Evolutionary conservation across 2,888 invertebrate genomes (phyloP).

Genomic region (Cerastis leucographa): DNA sequence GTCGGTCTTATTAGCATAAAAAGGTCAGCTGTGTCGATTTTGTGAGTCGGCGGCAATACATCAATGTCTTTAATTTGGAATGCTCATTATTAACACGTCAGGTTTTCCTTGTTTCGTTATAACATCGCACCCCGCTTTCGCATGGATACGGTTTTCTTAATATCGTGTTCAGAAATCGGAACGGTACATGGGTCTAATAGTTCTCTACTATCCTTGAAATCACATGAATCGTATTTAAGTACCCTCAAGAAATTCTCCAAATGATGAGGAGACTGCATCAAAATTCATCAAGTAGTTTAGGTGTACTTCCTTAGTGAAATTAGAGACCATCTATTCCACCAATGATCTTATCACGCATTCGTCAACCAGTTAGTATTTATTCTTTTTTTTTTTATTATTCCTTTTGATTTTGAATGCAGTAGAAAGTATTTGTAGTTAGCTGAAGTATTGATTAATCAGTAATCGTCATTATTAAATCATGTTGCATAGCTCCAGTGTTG

Average conservation of each 20-base stretch:
- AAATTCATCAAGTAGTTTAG: not conserved
- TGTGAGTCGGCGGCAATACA: conserved; percentile 10
- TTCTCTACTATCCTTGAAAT: not conserved
- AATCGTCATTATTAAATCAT: not conserved
- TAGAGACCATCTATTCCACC: not conserved
- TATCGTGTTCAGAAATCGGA: not conserved
- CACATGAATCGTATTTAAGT: too few species aligned
- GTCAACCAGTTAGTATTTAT: conserved; percentile 40
- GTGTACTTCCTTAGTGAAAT: too few species aligned
- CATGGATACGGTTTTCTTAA: not conserved
- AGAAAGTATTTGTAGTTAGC: conserved; percentile 30
- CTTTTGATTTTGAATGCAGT: not conserved
- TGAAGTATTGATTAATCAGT: not conserved
- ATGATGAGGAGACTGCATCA: not conserved
- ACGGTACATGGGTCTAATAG: not conserved
- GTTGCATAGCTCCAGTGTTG: not conserved
- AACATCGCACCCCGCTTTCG: not conserved
- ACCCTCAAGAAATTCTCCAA: not conserved
- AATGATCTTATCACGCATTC: not conserved
- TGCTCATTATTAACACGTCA: conserved; percentile 2
- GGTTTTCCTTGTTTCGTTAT: not conserved
- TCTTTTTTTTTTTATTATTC: not conserved
- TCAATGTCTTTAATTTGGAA: conserved; percentile 12
- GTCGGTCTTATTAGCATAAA: conserved; percentile 40
- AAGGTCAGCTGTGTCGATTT: conserved; percentile 46